Evolutionary conservation across 92 coral and sea anemone species (phyloP).

Genomic region (Porites rus): DNA sequence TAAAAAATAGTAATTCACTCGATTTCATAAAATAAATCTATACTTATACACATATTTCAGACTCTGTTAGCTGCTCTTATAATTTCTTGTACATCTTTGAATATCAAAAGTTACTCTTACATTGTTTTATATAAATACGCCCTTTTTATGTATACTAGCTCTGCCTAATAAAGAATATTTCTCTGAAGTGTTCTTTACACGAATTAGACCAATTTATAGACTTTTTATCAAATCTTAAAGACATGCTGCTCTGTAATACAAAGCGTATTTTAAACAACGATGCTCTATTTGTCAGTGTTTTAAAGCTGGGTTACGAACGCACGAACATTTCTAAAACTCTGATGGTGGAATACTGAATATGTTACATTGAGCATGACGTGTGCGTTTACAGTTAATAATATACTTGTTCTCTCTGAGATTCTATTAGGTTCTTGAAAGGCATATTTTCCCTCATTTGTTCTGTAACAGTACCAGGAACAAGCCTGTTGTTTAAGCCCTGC

Average conservation of each 20-base stretch:
- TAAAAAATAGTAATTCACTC: constrained; percentile 40
- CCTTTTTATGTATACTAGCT: constrained; percentile 33
- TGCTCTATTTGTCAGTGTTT: background rate
- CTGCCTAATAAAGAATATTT: constrained; percentile 26
- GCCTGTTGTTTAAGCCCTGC: constrained; percentile 32
- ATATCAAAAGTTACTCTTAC: constrained; percentile 56
- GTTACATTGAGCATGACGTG: background rate
- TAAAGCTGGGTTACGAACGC: background rate
- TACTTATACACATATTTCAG: background rate
- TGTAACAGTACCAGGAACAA: constrained; percentile 24
- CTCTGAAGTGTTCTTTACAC: background rate
- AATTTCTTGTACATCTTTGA: constrained; percentile 27
- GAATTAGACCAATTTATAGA: background rate
- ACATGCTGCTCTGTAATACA: background rate
- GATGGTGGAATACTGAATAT: background rate
- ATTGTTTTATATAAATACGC: constrained; percentile 40
- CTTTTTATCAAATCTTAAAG: background rate
- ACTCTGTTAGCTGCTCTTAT: background rate
- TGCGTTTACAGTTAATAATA: constrained; percentile 58
- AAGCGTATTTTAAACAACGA: background rate
- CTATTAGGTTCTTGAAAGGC: constrained; percentile 82
- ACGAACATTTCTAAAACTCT: background rate
- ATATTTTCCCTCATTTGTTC: constrained; percentile 77
- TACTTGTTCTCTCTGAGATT: constrained; percentile 74
- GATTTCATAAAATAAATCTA: constrained; percentile 29